phyloP scores from a whole-genome alignment of 2,888 invertebrate species.

The Chrysotoxum bicinctum region DNA sequence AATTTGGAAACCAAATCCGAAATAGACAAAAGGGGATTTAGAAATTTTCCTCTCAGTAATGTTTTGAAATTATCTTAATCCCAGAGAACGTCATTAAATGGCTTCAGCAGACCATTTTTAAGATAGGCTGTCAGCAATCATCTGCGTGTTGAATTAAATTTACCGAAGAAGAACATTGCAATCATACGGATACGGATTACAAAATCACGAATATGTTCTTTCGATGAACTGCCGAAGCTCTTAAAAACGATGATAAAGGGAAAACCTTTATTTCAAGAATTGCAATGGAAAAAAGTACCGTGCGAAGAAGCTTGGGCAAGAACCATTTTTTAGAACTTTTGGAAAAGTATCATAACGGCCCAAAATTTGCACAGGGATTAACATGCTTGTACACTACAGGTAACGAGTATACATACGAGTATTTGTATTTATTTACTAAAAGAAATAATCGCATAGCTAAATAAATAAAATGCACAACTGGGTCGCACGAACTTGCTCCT shows the following conservation, averaged over 20 bases:
- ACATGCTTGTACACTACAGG: slow-evolving; percentile 82
- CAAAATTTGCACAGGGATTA: slow-evolving; percentile 79
- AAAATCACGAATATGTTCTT: slow-evolving; percentile 83
- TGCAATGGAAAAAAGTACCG: slow-evolving; percentile 72
- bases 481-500: too few species aligned
- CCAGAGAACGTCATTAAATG: slow-evolving; percentile 73
- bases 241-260: slow-evolving; percentile 80
- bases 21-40: slow-evolving; percentile 80
- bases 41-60: slow-evolving; percentile 86
- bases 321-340: slow-evolving; percentile 73
- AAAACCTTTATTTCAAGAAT: slow-evolving; percentile 70
- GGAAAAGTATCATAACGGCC: slow-evolving; percentile 75
- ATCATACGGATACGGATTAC: too few species aligned
- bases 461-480: too few species aligned
- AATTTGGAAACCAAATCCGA: slow-evolving; percentile 82
- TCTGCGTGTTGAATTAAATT: slow-evolving; percentile 83
- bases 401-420: too few species aligned
- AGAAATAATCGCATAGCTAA: too few species aligned
- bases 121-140: slow-evolving; percentile 88
- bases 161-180: slow-evolving; percentile 81
- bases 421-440: too few species aligned
- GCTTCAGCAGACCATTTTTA: slow-evolving; percentile 86
- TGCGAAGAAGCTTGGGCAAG: slow-evolving; percentile 74
- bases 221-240: slow-evolving; percentile 86
- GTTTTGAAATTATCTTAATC: slow-evolving; percentile 81